Evolutionary conservation across 2,888 invertebrate genomes (phyloP).

Genomic region (Phoenoteleia sp.): DNA sequence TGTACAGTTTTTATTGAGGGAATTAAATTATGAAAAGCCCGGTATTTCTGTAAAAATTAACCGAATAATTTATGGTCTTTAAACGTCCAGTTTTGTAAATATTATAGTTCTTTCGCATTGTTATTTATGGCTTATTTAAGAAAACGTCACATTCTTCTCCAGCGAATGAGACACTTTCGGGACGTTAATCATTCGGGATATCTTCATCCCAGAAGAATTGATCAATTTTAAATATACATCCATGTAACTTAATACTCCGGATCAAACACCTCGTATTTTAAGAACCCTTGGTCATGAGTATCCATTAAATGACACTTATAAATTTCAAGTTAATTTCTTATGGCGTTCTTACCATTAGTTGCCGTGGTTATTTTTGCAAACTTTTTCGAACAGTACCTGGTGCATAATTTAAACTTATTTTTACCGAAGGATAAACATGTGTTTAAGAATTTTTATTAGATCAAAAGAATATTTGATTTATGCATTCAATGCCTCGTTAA

Average conservation of each 20-base stretch:
- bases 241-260: constrained; percentile 31
- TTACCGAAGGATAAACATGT: constrained; percentile 9
- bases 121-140: constrained; percentile 42
- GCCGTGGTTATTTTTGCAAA: constrained; percentile 40
- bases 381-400: constrained; percentile 15
- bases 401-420: constrained; percentile 4
- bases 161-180: not conserved
- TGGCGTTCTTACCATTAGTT: not conserved
- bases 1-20: not conserved
- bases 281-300: not conserved
- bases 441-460: not conserved
- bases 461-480: too few relatives aligned
- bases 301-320: not conserved
- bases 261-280: constrained; percentile 43
- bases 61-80: constrained; percentile 30
- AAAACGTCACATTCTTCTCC: constrained; percentile 16
- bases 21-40: not conserved
- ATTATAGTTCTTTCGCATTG: constrained; percentile 14
- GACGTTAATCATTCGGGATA: constrained; percentile 36
- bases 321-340: not conserved
- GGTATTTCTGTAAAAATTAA: not conserved
- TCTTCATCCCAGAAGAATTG: constrained; percentile 12
- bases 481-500: too few relatives aligned
- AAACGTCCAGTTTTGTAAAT: constrained; percentile 31
- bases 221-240: constrained; percentile 48